Conservation (phyloP, 2,113 vertebrate genomes). For the Fulmarus glacialis region DNA sequence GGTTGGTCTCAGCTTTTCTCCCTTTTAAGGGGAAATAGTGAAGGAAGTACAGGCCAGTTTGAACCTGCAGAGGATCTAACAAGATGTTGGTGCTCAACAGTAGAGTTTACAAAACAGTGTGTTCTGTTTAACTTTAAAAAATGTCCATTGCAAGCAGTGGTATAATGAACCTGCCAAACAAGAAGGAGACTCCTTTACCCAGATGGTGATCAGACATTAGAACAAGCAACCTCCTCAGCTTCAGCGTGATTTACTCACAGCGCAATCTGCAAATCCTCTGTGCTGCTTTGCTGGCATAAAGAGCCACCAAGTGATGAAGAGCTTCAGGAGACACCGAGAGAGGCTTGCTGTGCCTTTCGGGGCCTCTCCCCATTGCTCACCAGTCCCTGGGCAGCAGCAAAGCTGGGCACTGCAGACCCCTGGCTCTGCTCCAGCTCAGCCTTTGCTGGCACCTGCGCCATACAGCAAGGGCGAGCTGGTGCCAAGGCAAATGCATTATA, state of each 20-base stretch:
- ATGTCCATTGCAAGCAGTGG: neutral
- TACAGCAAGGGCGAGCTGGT: neutral
- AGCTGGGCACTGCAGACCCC: neutral
- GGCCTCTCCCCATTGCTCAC: neutral
- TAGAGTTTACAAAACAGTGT: neutral
- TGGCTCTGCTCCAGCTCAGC: neutral
- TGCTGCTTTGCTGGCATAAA: neutral
- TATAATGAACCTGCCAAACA: neutral
- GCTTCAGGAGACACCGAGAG: neutral
- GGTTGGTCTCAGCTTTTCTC: neutral
- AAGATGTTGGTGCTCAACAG: neutral
- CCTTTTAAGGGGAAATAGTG: neutral
- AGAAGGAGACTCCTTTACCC: neutral
- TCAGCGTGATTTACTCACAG: neutral
- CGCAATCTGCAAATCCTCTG: neutral
- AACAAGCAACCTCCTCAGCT: rapidly evolving
- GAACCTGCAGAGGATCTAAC: neutral
- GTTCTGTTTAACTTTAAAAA: neutral
- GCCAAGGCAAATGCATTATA: neutral
- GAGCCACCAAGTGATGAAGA: neutral
- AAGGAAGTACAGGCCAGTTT: neutral
- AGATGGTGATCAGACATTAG: neutral
- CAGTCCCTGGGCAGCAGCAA: neutral
- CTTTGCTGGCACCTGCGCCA: neutral
- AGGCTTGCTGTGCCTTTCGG: rapidly evolving